phyloP scores from a whole-genome alignment of 2,888 invertebrate species.

The Nymphalis urticae region DNA sequence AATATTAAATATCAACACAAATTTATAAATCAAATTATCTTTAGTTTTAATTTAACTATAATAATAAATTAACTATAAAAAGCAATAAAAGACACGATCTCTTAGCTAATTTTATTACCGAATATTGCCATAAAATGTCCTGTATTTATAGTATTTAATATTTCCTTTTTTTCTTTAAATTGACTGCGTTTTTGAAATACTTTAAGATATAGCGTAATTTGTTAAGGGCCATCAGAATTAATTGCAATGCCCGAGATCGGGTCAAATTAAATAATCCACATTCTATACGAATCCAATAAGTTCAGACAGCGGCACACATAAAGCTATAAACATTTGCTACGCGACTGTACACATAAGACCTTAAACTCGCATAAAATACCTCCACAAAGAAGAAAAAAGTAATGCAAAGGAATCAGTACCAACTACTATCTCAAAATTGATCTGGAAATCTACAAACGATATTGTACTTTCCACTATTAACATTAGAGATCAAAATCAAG shows the following conservation, averaged over 20 bases:
- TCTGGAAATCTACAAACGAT: conserved; percentile 54
- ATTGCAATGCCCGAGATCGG: conserved; percentile 15
- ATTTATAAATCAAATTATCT: no score
- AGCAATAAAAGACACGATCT: no score
- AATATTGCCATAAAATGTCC: no score
- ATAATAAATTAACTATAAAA: no score
- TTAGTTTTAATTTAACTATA: no score
- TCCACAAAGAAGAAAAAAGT: conserved; percentile 79
- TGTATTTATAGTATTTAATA: background rate
- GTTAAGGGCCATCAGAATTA: background rate
- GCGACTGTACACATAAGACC: conserved; percentile 73
- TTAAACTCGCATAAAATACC: conserved; percentile 78
- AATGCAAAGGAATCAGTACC: conserved; percentile 79
- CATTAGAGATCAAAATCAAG: conserved; percentile 49
- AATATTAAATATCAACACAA: no score
- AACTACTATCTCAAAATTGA: conserved; percentile 80
- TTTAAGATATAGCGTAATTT: background rate
- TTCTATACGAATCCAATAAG: conserved; percentile 42
- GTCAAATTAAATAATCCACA: conserved; percentile 40
- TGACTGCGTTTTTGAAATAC: no score
- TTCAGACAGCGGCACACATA: conserved; percentile 35
- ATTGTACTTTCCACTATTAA: conserved; percentile 36
- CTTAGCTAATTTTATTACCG: no score
- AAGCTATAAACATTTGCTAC: conserved; percentile 43
- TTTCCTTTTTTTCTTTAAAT: no score